Evolutionary conservation across 2,888 invertebrate genomes (phyloP).

Genomic region (Cotesia congregata): DNA sequence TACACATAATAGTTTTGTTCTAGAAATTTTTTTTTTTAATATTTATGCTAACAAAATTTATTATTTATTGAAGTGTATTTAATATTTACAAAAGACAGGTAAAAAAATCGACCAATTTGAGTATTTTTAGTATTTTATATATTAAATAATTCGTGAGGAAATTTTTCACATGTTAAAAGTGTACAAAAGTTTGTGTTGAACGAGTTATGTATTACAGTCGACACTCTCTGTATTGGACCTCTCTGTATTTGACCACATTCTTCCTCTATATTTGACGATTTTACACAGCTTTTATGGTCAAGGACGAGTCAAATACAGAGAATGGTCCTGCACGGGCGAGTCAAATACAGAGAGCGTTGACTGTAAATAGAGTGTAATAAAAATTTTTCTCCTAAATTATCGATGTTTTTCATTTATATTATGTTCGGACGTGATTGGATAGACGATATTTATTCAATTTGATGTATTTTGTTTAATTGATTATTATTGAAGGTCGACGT

Average conservation of each 20-base stretch:
- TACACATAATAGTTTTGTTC: no score
- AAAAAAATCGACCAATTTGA: not conserved
- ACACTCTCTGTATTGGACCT: no score
- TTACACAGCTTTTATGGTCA: no score
- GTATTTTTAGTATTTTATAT: conserved; percentile 27
- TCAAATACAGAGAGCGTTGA: no score
- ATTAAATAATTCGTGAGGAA: conserved; percentile 9
- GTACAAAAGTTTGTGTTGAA: conserved; percentile 9
- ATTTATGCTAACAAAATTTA: no score
- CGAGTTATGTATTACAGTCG: not conserved
- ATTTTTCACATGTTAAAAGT: conserved; percentile 13
- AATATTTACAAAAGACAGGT: not conserved
- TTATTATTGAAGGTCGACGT: not conserved
- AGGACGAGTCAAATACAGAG: no score
- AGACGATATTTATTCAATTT: conserved; percentile 41
- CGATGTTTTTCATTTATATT: conserved; percentile 7
- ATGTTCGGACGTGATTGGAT: conserved; percentile 45
- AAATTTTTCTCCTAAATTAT: conserved; percentile 10
- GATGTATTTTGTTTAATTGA: conserved; percentile 30
- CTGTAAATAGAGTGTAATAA: not conserved
- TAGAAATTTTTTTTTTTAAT: no score
- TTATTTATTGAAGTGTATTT: no score
- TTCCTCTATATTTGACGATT: no score
- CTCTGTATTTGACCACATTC: no score
- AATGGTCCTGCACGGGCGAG: no score